phyloP scores from a whole-genome alignment of 2,797 vertebrate genomes.

The Fratercula arctica region DNA sequence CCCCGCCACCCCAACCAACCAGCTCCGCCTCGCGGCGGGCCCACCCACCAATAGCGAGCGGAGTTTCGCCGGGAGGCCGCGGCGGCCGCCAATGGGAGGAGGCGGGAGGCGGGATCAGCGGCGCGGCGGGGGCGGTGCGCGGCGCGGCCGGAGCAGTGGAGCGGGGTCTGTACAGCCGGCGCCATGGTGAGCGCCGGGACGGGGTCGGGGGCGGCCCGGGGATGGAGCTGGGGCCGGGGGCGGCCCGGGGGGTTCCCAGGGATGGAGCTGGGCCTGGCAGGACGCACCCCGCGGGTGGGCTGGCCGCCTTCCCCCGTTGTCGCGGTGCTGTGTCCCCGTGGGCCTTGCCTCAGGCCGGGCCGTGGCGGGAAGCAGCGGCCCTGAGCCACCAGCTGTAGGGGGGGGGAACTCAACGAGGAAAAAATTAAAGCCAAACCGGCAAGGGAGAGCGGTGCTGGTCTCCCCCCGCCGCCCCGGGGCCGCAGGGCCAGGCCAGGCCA shows the following conservation, averaged over 20 bases:
- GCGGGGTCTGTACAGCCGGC: background rate
- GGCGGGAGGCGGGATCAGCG: background rate
- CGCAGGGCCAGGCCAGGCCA: background rate
- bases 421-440: background rate
- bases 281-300: background rate
- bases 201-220: background rate
- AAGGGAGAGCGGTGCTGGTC: background rate
- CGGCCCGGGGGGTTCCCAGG: background rate
- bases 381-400: background rate
- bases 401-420: fast-evolving
- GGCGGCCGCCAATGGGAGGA: background rate
- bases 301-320: background rate
- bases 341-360: background rate
- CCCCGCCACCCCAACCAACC: background rate
- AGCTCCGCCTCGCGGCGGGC: fast-evolving
- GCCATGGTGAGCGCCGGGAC: background rate
- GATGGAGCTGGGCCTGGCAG: background rate
- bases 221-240: background rate
- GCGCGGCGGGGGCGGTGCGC: background rate
- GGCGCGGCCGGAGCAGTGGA: background rate
- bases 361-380: background rate
- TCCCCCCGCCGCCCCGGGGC: background rate
- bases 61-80: fast-evolving
- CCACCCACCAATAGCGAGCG: background rate
- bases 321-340: background rate